Conservation (phyloP, 64 coral and sea anemone species). For the Montipora capricornis region DNA sequence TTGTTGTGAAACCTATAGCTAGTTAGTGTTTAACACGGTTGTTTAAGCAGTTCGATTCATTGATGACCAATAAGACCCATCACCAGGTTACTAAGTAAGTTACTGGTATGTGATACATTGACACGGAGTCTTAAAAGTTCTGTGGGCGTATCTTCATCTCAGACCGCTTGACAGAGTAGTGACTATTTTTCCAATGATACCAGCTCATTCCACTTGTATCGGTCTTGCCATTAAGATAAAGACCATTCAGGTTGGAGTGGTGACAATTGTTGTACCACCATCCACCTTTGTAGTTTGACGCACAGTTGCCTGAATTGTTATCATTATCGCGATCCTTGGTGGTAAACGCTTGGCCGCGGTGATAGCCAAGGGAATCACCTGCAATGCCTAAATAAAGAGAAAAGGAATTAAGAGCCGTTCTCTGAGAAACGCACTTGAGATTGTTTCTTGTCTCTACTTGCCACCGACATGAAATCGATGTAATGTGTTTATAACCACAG, state of each 20-base stretch:
- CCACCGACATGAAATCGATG: too few species aligned
- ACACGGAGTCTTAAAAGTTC: background rate
- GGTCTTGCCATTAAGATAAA: background rate
- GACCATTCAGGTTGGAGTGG: constrained; percentile 12
- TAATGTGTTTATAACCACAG: too few species aligned
- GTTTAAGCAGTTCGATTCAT: too few species aligned
- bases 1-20: too few species aligned
- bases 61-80: too few species aligned
- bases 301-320: background rate
- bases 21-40: too few species aligned
- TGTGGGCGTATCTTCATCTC: constrained; percentile 45
- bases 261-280: constrained; percentile 45
- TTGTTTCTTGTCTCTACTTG: too few species aligned
- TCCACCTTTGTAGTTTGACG: background rate
- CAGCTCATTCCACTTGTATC: background rate
- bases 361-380: constrained; percentile 6
- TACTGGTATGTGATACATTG: too few species aligned
- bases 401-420: too few species aligned
- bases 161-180: constrained; percentile 12
- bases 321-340: constrained; percentile 55
- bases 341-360: constrained; percentile 12
- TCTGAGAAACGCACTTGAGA: too few species aligned
- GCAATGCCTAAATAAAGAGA: background rate
- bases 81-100: too few species aligned
- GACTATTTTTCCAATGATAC: constrained; percentile 8